A percentile compares a stretch with the other conserved stretches of the same genome.
phyloP scores from a whole-genome alignment of 1,140 invertebrate species.

The Marisa cornuarietis region DNA sequence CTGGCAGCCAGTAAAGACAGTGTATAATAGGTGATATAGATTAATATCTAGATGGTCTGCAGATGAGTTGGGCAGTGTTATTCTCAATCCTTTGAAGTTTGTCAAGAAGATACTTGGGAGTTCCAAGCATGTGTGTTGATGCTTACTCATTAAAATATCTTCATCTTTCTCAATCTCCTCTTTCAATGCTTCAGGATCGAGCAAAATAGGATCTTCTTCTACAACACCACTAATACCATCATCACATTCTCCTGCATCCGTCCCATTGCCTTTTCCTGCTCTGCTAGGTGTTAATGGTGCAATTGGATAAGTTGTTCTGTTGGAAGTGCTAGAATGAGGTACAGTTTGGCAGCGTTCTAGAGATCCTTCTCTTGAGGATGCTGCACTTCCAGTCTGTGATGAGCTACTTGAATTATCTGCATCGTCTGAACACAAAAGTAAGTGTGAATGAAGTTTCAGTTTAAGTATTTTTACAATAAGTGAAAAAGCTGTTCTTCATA shows the following conservation, averaged over 20 bases:
- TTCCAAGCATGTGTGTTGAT: not conserved
- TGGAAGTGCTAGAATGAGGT: not conserved
- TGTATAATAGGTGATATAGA: no score
- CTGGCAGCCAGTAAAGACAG: no score
- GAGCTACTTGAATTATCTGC: constrained; percentile 32
- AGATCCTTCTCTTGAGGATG: constrained; percentile 38
- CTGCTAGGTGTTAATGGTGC: not conserved
- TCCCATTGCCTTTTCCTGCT: not conserved
- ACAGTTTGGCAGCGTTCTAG: constrained; percentile 26
- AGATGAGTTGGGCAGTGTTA: no score
- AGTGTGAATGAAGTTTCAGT: not conserved
- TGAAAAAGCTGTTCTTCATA: no score
- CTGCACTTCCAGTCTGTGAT: constrained; percentile 27
- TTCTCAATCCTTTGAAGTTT: no score
- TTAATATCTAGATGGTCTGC: no score
- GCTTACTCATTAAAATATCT: not conserved
- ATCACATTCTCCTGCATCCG: not conserved
- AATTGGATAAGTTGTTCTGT: not conserved
- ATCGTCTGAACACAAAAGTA: constrained; percentile 31
- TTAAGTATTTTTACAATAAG: not conserved
- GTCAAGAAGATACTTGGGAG: no score
- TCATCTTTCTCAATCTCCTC: constrained; percentile 12
- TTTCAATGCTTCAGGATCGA: not conserved
- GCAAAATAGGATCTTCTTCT: not conserved
- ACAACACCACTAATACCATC: not conserved